Conservation (phyloP, 2,797 vertebrate genomes). For the Serranus cabrilla region DNA sequence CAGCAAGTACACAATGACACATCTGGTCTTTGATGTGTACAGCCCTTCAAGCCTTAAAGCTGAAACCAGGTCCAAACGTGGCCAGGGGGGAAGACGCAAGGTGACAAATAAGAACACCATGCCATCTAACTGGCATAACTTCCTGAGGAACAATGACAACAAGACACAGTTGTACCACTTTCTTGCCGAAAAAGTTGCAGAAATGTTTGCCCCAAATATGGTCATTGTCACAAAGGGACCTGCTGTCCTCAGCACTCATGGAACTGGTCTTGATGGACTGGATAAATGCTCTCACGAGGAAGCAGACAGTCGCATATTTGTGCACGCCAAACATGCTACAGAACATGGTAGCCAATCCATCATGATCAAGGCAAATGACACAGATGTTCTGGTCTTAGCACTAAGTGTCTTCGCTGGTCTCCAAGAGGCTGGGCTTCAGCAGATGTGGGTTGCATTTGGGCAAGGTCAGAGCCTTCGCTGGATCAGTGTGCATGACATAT, state of each 20-base stretch:
- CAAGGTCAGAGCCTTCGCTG: too few species aligned
- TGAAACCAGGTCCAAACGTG: neutral
- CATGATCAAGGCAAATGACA: neutral
- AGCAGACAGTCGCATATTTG: conserved; percentile 21
- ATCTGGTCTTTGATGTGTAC: neutral
- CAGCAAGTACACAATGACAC: too few species aligned
- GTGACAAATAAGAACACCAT: neutral
- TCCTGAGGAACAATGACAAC: conserved; percentile 5
- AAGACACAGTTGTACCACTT: conserved; percentile 13
- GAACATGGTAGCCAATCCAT: too few species aligned
- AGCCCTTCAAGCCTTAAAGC: neutral
- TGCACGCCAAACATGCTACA: conserved; percentile 19
- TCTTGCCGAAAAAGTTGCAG: conserved; percentile 20
- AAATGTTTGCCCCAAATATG: conserved; percentile 20
- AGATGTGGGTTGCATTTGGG: too few species aligned
- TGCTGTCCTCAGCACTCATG: conserved; percentile 9
- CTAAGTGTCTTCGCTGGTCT: too few species aligned
- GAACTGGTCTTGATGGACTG: conserved; percentile 18
- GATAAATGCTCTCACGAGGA: conserved; percentile 11
- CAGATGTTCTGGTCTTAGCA: too few species aligned
- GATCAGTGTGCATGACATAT: too few species aligned
- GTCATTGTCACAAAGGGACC: conserved; percentile 23
- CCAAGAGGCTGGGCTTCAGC: too few species aligned
- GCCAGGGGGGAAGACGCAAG: neutral
- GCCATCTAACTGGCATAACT: neutral